Evolutionary conservation across 2,113 vertebrate species (phyloP).

Genomic region (Paraplagusia blochii): DNA sequence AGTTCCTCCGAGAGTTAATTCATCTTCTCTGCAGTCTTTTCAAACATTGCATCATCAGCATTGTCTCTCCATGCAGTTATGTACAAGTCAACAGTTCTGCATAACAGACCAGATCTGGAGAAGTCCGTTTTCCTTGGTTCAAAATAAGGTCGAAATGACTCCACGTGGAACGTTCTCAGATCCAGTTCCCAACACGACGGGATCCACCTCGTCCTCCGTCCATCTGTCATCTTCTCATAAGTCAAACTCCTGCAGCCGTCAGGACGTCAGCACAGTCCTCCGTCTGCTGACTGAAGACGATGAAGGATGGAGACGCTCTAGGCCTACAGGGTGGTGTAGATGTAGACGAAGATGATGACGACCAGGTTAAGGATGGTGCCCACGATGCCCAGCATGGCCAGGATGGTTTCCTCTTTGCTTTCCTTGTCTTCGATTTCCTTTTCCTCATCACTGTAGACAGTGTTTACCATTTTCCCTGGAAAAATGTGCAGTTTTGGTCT

Average conservation of each 20-base stretch:
- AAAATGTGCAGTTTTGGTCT: conserved; percentile 84
- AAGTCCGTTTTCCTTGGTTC: conserved; percentile 37
- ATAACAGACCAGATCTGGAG: conserved; percentile 16
- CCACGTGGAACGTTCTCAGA: conserved; percentile 21
- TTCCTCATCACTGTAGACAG: conserved; percentile 89
- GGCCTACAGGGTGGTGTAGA: conserved; percentile 90
- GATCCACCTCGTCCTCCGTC: conserved; percentile 12
- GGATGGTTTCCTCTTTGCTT: conserved; percentile 91
- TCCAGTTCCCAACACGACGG: conserved; percentile 12
- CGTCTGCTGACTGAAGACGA: too few species aligned
- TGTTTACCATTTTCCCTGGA: conserved; percentile 96
- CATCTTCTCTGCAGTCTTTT: conserved; percentile 14
- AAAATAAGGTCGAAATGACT: conserved; percentile 8
- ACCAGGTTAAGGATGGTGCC: conserved; percentile 95
- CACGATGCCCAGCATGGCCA: conserved; percentile 96
- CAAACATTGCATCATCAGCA: conserved; percentile 19
- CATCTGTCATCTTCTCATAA: conserved; percentile 11
- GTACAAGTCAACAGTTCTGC: conserved; percentile 41
- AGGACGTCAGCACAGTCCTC: not conserved
- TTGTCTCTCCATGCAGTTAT: conserved; percentile 37
- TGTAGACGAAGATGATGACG: conserved; percentile 98
- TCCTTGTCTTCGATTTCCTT: conserved; percentile 92
- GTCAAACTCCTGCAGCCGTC: conserved; percentile 1
- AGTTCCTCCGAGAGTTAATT: conserved; percentile 27
- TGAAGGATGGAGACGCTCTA: not conserved